Evolutionary conservation across 1,140 invertebrate genomes (phyloP).

Genomic region (Helicoverpa armigera): DNA sequence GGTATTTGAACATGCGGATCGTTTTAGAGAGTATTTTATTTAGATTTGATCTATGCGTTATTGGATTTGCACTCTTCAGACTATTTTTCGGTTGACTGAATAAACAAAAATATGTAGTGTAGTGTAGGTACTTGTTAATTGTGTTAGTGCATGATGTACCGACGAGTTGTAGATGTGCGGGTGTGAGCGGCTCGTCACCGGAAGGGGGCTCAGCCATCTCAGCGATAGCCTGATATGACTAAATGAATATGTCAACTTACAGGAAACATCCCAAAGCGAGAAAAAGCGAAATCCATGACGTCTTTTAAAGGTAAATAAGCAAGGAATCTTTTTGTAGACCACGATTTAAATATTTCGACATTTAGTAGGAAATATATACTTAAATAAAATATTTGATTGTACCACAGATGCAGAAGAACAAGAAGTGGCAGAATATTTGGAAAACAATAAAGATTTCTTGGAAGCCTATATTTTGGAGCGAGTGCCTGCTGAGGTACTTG

Average conservation of each 20-base stretch:
- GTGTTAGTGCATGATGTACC: no score
- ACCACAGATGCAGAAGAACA: conserved; percentile 36
- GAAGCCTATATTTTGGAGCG: conserved; percentile 63
- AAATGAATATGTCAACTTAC: conserved; percentile 3
- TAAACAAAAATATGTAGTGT: no score
- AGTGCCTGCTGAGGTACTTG: conserved; percentile 58
- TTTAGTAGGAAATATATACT: neutral
- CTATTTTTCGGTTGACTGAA: no score
- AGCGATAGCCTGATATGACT: neutral
- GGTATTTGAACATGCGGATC: no score
- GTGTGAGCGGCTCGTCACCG: neutral
- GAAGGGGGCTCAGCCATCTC: neutral
- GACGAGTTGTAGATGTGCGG: no score
- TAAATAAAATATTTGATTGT: neutral
- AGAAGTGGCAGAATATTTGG: conserved; percentile 60
- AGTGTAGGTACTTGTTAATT: no score
- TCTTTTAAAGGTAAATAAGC: conserved; percentile 47
- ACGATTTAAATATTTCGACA: neutral
- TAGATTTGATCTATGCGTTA: no score
- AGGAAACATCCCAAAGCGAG: conserved; percentile 7
- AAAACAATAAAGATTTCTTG: conserved; percentile 64
- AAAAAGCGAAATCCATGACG: conserved; percentile 12
- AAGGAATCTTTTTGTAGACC: neutral
- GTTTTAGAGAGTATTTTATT: no score
- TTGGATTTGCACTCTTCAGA: no score